Base-by-base conservation (phyloP, 1,140 invertebrate genomes). In the Acyrthosiphon pisum region DNA sequence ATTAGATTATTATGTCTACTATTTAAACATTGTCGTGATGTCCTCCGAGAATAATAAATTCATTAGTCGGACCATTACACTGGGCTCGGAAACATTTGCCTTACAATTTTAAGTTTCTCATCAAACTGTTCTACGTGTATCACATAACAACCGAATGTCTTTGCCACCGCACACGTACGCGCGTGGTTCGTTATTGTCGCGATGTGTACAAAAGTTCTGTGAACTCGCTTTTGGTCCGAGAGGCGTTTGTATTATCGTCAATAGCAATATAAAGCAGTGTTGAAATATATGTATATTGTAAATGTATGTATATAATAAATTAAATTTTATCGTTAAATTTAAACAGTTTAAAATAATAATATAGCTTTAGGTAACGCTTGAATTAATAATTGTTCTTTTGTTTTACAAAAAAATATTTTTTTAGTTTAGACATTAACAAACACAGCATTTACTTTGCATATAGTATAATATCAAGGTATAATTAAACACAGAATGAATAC, bases 121-220 rank as follows among this genome's bases (percentile, higher is more conserved):
- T 76, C 60, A 76, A 76, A 76, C 60, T 68, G 60, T n/a, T 76
- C 14, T 76, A 76, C 60, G 60, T 76, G 60, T n/a, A 76, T 76
- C n/a, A 76, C 60, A 76, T 76, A n/a, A 76, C n/a, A 76, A 76
- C 60, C n/a, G 14, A 76, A 76, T 76, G 60, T 6, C 60, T 76
- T 76, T 76, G 30, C 30, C 11, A 18, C 60, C 14, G 6, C 60
- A n/a, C 30, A 76, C 30, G n/a, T 76, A n/a, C 14, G 14, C 4
- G n/a, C 14, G 14, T 1, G n/a, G 6, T 76, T n/a, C 26, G 60
- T n/a, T n/a, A 76, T 20, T n/a, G 60, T 76, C 60, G 23, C 11
- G 14, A 76, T 76, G 9, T n/a, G n/a, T n/a, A 18, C 60, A 35
- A 76, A 76, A n/a, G n/a, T 76, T 76, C 11, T 76, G n/a, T n/a